phyloP scores from a whole-genome alignment of 2,888 invertebrate species.

The Cephus sareptanus region DNA sequence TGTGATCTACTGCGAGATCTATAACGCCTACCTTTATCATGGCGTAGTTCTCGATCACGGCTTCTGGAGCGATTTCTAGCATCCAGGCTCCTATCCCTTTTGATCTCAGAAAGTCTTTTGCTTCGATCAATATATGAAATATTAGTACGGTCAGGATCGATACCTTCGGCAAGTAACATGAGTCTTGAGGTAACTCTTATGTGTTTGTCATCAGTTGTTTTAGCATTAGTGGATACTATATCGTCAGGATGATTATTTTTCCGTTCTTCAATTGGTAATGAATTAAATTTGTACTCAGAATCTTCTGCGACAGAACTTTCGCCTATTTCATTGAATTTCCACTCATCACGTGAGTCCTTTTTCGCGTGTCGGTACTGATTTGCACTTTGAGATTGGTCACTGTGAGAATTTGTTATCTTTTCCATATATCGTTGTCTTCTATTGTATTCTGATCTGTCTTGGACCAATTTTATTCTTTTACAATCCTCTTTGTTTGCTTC shows the following conservation, averaged over 20 bases:
- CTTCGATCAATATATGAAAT: background rate
- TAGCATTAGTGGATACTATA: background rate
- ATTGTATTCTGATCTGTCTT: conserved; percentile 5
- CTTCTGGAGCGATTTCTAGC: conserved; percentile 16
- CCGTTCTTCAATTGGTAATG: background rate
- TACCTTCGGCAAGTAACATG: conserved; percentile 14
- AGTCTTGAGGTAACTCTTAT: conserved; percentile 15
- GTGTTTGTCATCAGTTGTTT: conserved; percentile 7
- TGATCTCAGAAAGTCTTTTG: background rate
- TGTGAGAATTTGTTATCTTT: background rate
- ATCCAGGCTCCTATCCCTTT: conserved; percentile 1
- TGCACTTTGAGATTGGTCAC: background rate
- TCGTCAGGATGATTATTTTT: background rate
- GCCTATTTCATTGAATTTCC: background rate
- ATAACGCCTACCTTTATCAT: conserved; percentile 13
- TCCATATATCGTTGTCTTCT: background rate
- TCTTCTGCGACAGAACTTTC: background rate
- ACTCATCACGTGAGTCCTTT: background rate
- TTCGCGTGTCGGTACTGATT: background rate
- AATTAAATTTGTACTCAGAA: background rate
- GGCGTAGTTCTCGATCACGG: conserved; percentile 4
- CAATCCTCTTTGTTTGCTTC: background rate
- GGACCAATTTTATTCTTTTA: conserved; percentile 9
- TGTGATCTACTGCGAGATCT: conserved; percentile 20
- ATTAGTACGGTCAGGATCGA: conserved; percentile 14